These are phyloP conservation scores for Toxotes jaculatrix DNA, from an alignment of 2,113 vertebrate species.

Conservation along the genomic window DNA sequence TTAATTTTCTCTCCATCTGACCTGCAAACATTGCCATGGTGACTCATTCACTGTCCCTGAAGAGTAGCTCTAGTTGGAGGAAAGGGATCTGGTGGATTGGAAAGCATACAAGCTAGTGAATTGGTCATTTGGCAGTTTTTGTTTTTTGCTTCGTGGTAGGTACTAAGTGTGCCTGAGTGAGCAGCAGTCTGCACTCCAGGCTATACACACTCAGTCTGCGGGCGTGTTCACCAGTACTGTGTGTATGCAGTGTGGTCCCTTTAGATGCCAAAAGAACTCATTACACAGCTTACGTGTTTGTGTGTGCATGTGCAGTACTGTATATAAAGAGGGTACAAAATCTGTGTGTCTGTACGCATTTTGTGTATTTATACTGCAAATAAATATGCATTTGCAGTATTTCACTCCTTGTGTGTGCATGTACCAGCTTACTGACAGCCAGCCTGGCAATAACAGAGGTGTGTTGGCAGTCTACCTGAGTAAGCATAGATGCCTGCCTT, in stretches of 20 bases:
- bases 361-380: constrained; percentile 27
- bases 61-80: constrained; percentile 24
- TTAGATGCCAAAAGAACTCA: constrained; percentile 9
- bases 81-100: constrained; percentile 40
- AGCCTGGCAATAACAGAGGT: constrained; percentile 57
- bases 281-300: not conserved
- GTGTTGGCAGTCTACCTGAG: constrained; percentile 73
- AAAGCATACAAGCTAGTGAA: constrained; percentile 28
- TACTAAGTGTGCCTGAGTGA: constrained; percentile 9
- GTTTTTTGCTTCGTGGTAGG: constrained; percentile 21
- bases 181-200: constrained; percentile 22
- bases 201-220: constrained; percentile 23
- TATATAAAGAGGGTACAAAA: constrained; percentile 5
- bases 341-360: not conserved
- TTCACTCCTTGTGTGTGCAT: constrained; percentile 43
- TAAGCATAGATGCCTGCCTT: constrained; percentile 76
- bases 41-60: constrained; percentile 44
- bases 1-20: constrained; percentile 36
- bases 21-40: constrained; percentile 31
- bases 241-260: constrained; percentile 14
- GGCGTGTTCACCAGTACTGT: not conserved
- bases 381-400: constrained; percentile 35
- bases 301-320: not conserved
- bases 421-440: constrained; percentile 44
- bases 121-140: constrained; percentile 44